Base-by-base conservation (phyloP, 2,888 invertebrate species). In the Sarcophaga subvicina region DNA sequence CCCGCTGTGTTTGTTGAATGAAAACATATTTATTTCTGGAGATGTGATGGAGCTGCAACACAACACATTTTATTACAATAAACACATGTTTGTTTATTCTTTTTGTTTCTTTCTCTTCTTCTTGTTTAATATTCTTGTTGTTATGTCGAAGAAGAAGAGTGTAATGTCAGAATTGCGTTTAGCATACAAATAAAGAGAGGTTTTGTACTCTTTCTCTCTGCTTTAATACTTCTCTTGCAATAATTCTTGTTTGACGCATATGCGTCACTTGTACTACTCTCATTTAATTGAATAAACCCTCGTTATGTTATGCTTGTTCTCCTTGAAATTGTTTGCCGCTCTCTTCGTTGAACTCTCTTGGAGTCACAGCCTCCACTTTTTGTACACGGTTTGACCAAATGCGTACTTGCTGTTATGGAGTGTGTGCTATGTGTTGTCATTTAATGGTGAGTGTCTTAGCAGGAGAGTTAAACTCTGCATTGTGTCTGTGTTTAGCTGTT, bases 401-500 rank as follows among this genome's bases (percentile, higher is more conserved):
- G 70, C 62, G 80, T 77, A 4, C 17, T 54, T 77, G 4, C 5
- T 54, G 14, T 14, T 14, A 54, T 54, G 14, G 71, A 49, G 25
- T 70, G 37, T 72, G 60, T 83, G 4, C 60, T 54, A 17, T 60
- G 47, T 62, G 67, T 73, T 72, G 71, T 63, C 75, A 71, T 59
- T 76, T 72, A 60, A 27, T 78, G 70, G 70, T 80, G 82, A 69
- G 72, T 70, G 78, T 45, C 85, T 78, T 80, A 59, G 66, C 79
- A 76, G 78, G 84, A 86, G 86, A 80, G 80, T 73, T n/a, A 67
- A 80, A 62, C 66, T 73, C 70, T 59, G 59, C 71, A 80, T 37
- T 69, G 80, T 80, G 54, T 76, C 59, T 75, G 20, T 70, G 49
- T 64, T 71, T 85, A 85, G 85, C 85, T 85, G 85, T 83, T 80